These are phyloP conservation scores for Ectemnius lituratus DNA, from an alignment of 2,888 invertebrate genomes.

Conservation along the genomic window DNA sequence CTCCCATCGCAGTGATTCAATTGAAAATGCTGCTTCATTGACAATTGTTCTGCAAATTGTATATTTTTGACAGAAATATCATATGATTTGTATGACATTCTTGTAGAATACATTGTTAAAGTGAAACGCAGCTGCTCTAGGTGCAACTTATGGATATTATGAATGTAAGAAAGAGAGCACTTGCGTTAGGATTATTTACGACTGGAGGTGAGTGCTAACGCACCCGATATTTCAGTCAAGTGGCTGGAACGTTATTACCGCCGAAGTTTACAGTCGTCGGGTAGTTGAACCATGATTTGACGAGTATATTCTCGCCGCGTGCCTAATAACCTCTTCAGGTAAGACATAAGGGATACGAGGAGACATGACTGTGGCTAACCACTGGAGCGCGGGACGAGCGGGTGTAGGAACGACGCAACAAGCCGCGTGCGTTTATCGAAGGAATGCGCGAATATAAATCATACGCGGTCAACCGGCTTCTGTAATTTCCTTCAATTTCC, in stretches of 20 bases:
- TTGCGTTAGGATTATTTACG: not conserved
- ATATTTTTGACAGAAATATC: too few relatives aligned
- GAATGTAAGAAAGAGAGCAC: not conserved
- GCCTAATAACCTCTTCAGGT: slow-evolving; percentile 64
- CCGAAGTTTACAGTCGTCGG: slow-evolving; percentile 46
- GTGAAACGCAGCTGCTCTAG: too few relatives aligned
- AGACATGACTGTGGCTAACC: slow-evolving; percentile 12
- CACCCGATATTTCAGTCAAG: slow-evolving; percentile 56
- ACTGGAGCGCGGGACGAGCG: slow-evolving; percentile 23
- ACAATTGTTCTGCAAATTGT: too few relatives aligned
- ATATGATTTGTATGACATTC: too few relatives aligned
- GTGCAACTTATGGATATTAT: not conserved
- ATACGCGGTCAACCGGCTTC: slow-evolving; percentile 41
- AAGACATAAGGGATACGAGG: slow-evolving; percentile 34
- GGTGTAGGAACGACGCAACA: slow-evolving; percentile 17
- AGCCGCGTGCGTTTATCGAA: slow-evolving; percentile 26
- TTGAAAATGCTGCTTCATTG: too few relatives aligned
- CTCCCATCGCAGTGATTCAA: too few relatives aligned
- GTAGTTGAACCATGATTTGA: slow-evolving; percentile 46
- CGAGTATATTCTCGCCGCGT: slow-evolving; percentile 59
- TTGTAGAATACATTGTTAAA: too few relatives aligned
- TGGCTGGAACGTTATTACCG: slow-evolving; percentile 51
- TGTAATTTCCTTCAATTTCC: slow-evolving; percentile 59
- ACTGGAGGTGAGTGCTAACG: slow-evolving; percentile 7
- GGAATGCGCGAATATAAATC: slow-evolving; percentile 49